A percentile compares a stretch with the other conserved stretches of the same genome.
phyloP scores from a whole-genome alignment of 2,888 invertebrate genomes.

The Cremastobaeus sp. region DNA sequence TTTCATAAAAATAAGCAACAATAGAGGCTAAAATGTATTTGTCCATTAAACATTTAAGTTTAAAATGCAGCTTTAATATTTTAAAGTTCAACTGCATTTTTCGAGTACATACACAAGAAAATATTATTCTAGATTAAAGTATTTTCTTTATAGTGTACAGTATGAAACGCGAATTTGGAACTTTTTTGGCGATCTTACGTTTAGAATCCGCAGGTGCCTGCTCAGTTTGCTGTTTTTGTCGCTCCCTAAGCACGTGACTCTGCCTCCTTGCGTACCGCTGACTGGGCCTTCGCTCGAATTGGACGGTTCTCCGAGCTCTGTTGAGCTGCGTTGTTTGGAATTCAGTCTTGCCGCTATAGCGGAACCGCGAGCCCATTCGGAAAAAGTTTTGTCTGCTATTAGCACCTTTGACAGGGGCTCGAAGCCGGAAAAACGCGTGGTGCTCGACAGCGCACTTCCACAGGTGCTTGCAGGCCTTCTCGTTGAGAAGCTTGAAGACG shows the following conservation, averaged over 20 bases:
- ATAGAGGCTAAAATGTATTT: no score
- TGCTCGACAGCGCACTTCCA: slow-evolving; percentile 99
- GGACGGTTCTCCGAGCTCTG: slow-evolving; percentile 93
- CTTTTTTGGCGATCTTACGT: no score
- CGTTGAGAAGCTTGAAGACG: slow-evolving; percentile 96
- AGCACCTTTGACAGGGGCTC: slow-evolving; percentile 92
- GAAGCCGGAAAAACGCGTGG: slow-evolving; percentile 98
- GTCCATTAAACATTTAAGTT: no score
- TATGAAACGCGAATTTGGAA: no score
- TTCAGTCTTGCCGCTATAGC: slow-evolving; percentile 97
- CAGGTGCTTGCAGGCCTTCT: slow-evolving; percentile 99
- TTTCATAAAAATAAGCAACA: no score
- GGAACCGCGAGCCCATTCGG: slow-evolving; percentile 98
- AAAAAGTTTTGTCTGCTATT: slow-evolving; percentile 97
- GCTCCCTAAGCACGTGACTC: slow-evolving; percentile 90
- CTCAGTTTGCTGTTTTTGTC: slow-evolving; percentile 82
- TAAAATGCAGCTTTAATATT: no score
- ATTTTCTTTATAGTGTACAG: no score
- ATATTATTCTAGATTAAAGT: no score
- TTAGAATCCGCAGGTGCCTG: slow-evolving; percentile 65
- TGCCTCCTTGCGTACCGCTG: slow-evolving; percentile 96
- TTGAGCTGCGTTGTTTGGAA: slow-evolving; percentile 97
- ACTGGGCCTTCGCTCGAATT: slow-evolving; percentile 97
- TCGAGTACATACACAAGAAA: no score
- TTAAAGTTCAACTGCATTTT: no score